These are phyloP conservation scores for Sminthurinus aureus DNA, from an alignment of 2,888 invertebrate genomes.

Conservation along the genomic window DNA sequence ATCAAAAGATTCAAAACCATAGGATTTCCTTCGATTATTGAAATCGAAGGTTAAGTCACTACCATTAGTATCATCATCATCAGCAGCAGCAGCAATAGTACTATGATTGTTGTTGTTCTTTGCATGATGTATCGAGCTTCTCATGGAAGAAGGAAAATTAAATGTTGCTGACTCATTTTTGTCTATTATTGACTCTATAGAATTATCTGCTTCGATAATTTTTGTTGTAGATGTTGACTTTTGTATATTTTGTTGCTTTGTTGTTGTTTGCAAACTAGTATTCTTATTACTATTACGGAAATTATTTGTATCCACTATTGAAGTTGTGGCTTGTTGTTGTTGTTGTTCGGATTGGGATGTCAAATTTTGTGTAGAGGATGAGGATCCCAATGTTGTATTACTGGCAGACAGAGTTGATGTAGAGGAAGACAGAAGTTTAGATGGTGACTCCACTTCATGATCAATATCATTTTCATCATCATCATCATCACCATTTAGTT, in stretches of 20 bases:
- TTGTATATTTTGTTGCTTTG: neutral
- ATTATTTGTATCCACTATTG: constrained; percentile 2
- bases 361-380: constrained; percentile 1
- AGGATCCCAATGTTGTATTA: neutral
- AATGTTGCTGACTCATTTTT: constrained; percentile 40
- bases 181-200: constrained; percentile 27
- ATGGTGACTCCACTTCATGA: constrained; percentile 22
- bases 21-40: constrained; percentile 77
- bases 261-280: neutral
- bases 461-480: constrained; percentile 30
- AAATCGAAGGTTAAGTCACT: constrained; percentile 66
- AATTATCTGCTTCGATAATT: constrained; percentile 21
- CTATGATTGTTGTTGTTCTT: neutral
- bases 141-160: neutral
- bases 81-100: constrained; percentile 15
- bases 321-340: neutral
- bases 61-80: constrained; percentile 18
- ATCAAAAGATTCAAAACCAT: constrained; percentile 71
- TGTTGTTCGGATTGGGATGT: constrained; percentile 8
- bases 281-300: constrained; percentile 7
- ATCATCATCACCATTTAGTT: constrained; percentile 17
- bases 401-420: constrained; percentile 3
- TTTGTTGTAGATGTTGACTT: constrained; percentile 18
- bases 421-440: neutral
- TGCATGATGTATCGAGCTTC: neutral